Evolutionary conservation across 1,140 invertebrate species (phyloP).

Genomic region (Littorina saxatilis): DNA sequence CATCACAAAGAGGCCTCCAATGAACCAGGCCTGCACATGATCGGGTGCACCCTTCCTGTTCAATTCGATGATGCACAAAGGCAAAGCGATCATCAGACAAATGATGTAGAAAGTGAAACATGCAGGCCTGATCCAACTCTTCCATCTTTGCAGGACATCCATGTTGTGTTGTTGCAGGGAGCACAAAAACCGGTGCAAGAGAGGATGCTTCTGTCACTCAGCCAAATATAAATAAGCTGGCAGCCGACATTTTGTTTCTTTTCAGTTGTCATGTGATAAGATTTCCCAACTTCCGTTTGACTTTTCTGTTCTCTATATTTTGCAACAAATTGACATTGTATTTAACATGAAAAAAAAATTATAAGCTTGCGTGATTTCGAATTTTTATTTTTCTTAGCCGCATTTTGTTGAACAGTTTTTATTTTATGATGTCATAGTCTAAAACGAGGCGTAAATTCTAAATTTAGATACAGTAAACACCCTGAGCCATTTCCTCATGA

Average conservation of each 20-base stretch:
- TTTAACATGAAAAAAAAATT: too few species aligned
- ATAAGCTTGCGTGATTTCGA: too few species aligned
- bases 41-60: constrained; percentile 65
- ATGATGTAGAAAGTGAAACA: constrained; percentile 87
- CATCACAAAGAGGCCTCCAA: constrained; percentile 93
- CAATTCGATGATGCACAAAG: constrained; percentile 84
- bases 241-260: constrained; percentile 44
- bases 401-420: too few species aligned
- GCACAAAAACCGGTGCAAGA: too few species aligned
- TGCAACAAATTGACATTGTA: too few species aligned
- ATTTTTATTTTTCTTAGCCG: too few species aligned
- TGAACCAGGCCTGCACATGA: constrained; percentile 82
- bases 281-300: neutral
- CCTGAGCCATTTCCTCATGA: too few species aligned
- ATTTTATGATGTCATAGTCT: too few species aligned
- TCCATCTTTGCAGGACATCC: constrained; percentile 79
- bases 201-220: constrained; percentile 20
- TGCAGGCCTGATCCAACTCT: constrained; percentile 91
- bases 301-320: neutral
- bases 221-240: constrained; percentile 26
- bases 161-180: constrained; percentile 38
- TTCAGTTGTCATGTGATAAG: constrained; percentile 12
- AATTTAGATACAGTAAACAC: too few species aligned
- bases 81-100: constrained; percentile 88
- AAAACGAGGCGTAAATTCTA: too few species aligned